Conservation (phyloP, 2,888 invertebrate genomes). For the Harmothoe impar region DNA sequence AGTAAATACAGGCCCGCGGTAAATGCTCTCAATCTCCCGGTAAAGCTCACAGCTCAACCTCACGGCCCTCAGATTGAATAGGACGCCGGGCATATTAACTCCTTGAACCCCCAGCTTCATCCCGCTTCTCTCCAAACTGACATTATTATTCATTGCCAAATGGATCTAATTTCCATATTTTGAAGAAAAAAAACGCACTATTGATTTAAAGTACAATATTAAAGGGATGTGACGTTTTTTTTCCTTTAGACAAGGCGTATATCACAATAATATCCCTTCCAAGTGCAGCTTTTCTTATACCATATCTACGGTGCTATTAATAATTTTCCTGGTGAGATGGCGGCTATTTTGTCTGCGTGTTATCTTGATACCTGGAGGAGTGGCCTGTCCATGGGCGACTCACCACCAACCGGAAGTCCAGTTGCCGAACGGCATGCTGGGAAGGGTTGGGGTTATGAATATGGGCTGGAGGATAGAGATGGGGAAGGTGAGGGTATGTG, state of each 20-base stretch:
- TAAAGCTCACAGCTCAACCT: slow-evolving; percentile 42
- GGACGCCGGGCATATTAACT: slow-evolving; percentile 47
- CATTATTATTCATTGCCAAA: slow-evolving; percentile 25
- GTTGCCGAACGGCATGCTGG: neutral
- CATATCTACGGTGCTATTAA: too few species aligned
- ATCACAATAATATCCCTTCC: neutral
- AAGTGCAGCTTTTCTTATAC: neutral
- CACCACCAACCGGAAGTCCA: neutral
- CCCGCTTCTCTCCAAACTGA: neutral
- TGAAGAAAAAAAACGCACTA: neutral
- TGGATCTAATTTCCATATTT: slow-evolving; percentile 30
- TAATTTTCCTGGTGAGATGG: too few species aligned
- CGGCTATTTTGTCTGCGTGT: too few species aligned
- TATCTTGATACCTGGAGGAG: neutral
- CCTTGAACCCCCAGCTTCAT: neutral
- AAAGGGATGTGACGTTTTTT: neutral
- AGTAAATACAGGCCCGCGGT: slow-evolving; percentile 34
- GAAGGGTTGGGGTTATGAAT: neutral
- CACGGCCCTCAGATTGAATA: slow-evolving; percentile 38
- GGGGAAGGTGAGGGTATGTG: neutral
- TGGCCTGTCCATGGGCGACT: neutral
- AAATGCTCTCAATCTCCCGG: slow-evolving; percentile 46
- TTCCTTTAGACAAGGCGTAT: neutral
- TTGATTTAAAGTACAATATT: neutral
- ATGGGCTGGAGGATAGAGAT: neutral